Conservation (phyloP, 1,140 invertebrate genomes). For the Bombus breviceps region DNA sequence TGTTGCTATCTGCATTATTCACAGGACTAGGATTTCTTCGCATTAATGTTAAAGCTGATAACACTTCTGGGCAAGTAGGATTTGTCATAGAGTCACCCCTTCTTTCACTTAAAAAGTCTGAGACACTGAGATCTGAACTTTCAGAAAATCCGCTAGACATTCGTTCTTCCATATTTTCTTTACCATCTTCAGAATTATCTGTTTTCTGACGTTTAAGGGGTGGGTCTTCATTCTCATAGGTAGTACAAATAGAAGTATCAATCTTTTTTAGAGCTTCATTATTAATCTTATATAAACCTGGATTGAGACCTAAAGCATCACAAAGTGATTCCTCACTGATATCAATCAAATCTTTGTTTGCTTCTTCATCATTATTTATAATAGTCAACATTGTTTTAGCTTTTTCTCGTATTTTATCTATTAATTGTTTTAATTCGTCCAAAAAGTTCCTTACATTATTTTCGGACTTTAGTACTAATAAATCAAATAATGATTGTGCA, state of each 20-base stretch:
- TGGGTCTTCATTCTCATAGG: slow-evolving; percentile 63
- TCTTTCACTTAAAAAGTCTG: slow-evolving; percentile 74
- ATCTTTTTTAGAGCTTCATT: slow-evolving; percentile 60
- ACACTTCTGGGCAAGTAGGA: slow-evolving; percentile 76
- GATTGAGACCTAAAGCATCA: slow-evolving; percentile 70
- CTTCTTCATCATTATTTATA: slow-evolving; percentile 57
- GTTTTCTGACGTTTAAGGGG: slow-evolving; percentile 69
- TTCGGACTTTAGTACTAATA: slow-evolving; percentile 77
- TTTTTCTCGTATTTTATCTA: slow-evolving; percentile 73
- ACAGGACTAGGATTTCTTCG: slow-evolving; percentile 69
- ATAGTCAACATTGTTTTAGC: slow-evolving; percentile 64
- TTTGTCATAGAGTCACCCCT: slow-evolving; percentile 59
- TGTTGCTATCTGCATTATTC: slow-evolving; percentile 42
- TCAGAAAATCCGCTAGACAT: slow-evolving; percentile 74
- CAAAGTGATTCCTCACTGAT: slow-evolving; percentile 72
- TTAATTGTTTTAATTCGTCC: slow-evolving; percentile 71
- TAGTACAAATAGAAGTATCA: slow-evolving; percentile 31
- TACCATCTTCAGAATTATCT: slow-evolving; percentile 64
- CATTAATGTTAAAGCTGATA: slow-evolving; percentile 77
- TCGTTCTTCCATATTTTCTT: slow-evolving; percentile 75
- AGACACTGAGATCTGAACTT: slow-evolving; percentile 71
- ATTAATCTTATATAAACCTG: slow-evolving; percentile 74
- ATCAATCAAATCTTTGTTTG: slow-evolving; percentile 67
- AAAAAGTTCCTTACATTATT: slow-evolving; percentile 75
- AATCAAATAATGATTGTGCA: slow-evolving; percentile 76